Evolutionary conservation across 2,797 vertebrate genomes (phyloP), one percentile per base, ranked within the genome.

Genomic region (Gallinago stenura): DNA sequence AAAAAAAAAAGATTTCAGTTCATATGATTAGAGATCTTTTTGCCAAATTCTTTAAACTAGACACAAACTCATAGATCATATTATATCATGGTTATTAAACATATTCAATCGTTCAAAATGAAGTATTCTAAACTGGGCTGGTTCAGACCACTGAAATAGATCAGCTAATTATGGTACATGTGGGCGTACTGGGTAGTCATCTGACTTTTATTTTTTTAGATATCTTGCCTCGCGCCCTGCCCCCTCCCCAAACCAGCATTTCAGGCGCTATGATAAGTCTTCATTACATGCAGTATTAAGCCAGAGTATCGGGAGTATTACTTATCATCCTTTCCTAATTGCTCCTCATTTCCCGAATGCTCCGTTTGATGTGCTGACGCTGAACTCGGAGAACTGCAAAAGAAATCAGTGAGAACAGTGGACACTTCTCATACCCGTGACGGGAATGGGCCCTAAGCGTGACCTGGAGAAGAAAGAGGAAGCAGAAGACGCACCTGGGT

Each of bases 161-260:
- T 6, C 12, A 75, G 95, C 92, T 96, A 95, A 97, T 92, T 95
- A 15, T 95, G 96, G 96, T 68, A 37, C 75, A 51, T 0, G 95
- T 96, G 96, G 95, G 95, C 30, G 95, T 92, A 75, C 75, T 48
- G 92, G 60, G 90, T 56, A 95, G 71, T 91, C 96, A 96, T 68
- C 91, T 96, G 96, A 91, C 82, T 96, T 70, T 79, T 60, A 43
- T 75, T 93, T 96, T 90, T 95, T 89, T 70, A 95, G 96, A 20
- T 60, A 41, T 87, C 84, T 93, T 22, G 19, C 80, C 19, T 12
- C 91, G 65, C 12, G 8, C 54, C 89, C 95, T 87, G 51, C 78
- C 82, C 86, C 88, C 87, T 82, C 83, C 83, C 92, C 87, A 93
- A 88, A 54, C 12, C 90, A 96, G 75, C 53, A 2, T 37, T 69